A percentile compares a stretch with the other conserved stretches of the same genome.
Evolutionary conservation across 2,113 vertebrate species (phyloP).

Genomic region (Triplophysa dalaica): DNA sequence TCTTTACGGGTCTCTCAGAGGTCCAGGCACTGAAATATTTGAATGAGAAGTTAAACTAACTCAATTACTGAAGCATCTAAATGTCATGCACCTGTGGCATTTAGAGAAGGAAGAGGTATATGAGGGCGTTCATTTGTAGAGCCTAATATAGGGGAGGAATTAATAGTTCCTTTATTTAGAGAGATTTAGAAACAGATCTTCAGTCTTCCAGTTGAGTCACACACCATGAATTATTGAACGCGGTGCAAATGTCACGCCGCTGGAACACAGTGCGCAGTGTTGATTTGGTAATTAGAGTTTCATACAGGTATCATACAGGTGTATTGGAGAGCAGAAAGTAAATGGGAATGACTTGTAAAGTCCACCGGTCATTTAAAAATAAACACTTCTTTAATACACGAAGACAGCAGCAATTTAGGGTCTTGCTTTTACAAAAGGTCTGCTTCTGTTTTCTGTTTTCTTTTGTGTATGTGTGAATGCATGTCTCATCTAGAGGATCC

Average conservation of each 20-base stretch:
- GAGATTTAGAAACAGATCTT: slow-evolving; percentile 65
- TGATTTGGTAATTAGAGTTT: slow-evolving; percentile 74
- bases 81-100: slow-evolving; percentile 65
- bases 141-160: slow-evolving; percentile 68
- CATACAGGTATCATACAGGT: slow-evolving; percentile 67
- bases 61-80: slow-evolving; percentile 63
- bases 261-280: slow-evolving; percentile 71
- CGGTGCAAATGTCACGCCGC: slow-evolving; percentile 78
- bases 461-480: not conserved
- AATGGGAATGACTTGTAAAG: not conserved
- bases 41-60: slow-evolving; percentile 45
- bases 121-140: slow-evolving; percentile 69
- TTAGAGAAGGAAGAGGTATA: slow-evolving; percentile 59
- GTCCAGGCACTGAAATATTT: slow-evolving; percentile 57
- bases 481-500: not conserved
- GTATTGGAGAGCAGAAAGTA: slow-evolving; percentile 16
- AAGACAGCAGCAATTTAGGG: not conserved
- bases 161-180: slow-evolving; percentile 72
- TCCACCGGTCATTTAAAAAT: not conserved
- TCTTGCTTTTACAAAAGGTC: not conserved
- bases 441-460: too few species aligned
- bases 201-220: slow-evolving; percentile 48
- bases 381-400: not conserved
- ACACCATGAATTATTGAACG: slow-evolving; percentile 76
- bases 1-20: too few species aligned